phyloP scores from a whole-genome alignment of 2,113 vertebrate genomes.

The Ceyx margarethae region DNA sequence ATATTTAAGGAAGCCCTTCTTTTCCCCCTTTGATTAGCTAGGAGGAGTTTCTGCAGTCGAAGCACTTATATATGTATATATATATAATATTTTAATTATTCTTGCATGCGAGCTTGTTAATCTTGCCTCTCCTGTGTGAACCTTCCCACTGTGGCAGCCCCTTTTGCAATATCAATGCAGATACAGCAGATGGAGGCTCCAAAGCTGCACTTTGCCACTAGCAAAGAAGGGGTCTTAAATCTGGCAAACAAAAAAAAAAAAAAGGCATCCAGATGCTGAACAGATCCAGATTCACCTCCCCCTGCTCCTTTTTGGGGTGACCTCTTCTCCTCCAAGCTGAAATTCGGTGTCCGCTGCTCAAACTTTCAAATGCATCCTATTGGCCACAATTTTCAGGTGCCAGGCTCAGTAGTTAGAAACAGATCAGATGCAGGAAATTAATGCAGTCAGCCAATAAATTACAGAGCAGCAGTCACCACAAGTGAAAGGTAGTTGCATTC shows the following conservation, averaged over 20 bases:
- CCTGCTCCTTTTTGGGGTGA: not conserved
- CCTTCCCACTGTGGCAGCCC: not conserved
- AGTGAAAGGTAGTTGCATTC: conserved; percentile 43
- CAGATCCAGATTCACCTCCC: not conserved
- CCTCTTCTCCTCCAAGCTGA: not conserved
- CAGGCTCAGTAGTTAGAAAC: conserved; percentile 39
- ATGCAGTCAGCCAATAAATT: conserved; percentile 61
- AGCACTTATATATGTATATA: not conserved
- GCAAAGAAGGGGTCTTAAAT: not conserved
- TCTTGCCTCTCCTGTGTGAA: not conserved
- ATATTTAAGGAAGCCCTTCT: conserved; percentile 65
- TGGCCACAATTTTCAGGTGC: conserved; percentile 8
- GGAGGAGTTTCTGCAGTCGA: conserved; percentile 47
- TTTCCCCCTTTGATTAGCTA: conserved; percentile 50
- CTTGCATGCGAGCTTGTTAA: not conserved
- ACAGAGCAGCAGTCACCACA: conserved; percentile 21
- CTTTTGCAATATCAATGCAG: not conserved
- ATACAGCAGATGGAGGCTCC: not conserved
- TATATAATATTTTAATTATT: not conserved
- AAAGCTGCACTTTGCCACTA: not conserved
- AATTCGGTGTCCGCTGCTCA: not conserved
- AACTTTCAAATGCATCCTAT: not conserved
- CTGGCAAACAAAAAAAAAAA: not conserved
- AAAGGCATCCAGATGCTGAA: not conserved
- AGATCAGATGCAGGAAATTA: conserved; percentile 59